These are phyloP conservation scores for Hyphantria cunea DNA, from an alignment of 1,140 invertebrate species.

Conservation along the genomic window DNA sequence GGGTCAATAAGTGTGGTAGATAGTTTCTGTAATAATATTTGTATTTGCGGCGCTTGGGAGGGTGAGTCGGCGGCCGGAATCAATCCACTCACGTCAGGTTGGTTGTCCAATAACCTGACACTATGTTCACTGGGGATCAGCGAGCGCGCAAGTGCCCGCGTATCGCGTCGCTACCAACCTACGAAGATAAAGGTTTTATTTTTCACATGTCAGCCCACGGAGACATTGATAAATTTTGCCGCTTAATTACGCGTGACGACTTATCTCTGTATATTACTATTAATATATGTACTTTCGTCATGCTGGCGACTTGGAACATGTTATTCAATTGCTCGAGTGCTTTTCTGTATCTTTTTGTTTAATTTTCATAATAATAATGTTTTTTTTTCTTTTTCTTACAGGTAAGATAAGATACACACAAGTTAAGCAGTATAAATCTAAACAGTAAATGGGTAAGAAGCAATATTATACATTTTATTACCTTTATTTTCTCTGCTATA, in stretches of 20 bases:
- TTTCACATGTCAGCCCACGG: slow-evolving; percentile 20
- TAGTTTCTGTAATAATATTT: slow-evolving; percentile 73
- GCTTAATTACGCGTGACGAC: slow-evolving; percentile 27
- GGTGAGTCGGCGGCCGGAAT: slow-evolving; percentile 47
- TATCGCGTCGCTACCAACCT: slow-evolving; percentile 26
- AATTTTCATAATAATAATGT: no score
- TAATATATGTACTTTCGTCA: no score
- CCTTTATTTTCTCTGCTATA: no score
- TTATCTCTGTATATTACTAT: slow-evolving; percentile 23
- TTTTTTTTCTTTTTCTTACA: slow-evolving; percentile 15
- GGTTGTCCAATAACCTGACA: slow-evolving; percentile 77
- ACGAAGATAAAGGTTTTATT: slow-evolving; percentile 43
- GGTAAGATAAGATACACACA: slow-evolving; percentile 26
- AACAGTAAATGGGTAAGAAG: not conserved
- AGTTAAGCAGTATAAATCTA: not conserved
- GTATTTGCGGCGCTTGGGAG: slow-evolving; percentile 41
- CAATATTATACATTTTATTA: no score
- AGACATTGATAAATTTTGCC: slow-evolving; percentile 32
- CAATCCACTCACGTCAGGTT: slow-evolving; percentile 71
- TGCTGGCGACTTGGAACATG: not conserved
- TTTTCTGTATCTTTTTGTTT: no score
- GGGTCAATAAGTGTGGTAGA: slow-evolving; percentile 60
- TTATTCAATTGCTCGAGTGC: no score
- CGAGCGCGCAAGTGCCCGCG: slow-evolving; percentile 33
- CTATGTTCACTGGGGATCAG: slow-evolving; percentile 69